A percentile compares a stretch with the other conserved stretches of the same genome.
Conservation (phyloP, 1,140 invertebrate genomes). For the Galleria mellonella region DNA sequence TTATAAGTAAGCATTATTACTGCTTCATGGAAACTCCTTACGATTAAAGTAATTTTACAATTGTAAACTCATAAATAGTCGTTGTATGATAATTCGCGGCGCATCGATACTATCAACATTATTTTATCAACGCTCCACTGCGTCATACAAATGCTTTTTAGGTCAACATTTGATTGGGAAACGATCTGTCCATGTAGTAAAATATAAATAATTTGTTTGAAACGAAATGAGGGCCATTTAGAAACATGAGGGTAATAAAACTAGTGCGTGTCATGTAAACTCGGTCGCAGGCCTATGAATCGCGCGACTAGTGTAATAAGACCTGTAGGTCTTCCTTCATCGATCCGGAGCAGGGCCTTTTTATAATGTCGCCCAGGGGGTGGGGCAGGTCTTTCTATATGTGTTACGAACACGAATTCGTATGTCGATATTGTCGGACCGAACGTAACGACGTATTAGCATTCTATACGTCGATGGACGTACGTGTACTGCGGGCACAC, state of each 20-base stretch:
- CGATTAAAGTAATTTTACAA: too few relatives aligned
- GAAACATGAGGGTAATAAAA: slow-evolving; percentile 74
- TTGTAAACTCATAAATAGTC: neutral
- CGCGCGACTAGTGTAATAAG: slow-evolving; percentile 17
- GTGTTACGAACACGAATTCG: slow-evolving; percentile 30
- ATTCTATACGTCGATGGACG: slow-evolving; percentile 56
- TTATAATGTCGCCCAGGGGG: slow-evolving; percentile 16
- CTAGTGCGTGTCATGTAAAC: slow-evolving; percentile 68
- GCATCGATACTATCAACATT: slow-evolving; percentile 44
- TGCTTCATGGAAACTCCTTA: too few relatives aligned
- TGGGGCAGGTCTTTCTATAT: slow-evolving; percentile 28
- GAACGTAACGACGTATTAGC: slow-evolving; percentile 54
- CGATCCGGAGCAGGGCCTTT: slow-evolving; percentile 8
- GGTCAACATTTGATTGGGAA: slow-evolving; percentile 69
- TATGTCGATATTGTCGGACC: slow-evolving; percentile 41
- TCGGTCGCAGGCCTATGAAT: slow-evolving; percentile 48
- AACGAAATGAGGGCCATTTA: slow-evolving; percentile 72
- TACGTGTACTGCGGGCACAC: slow-evolving; percentile 60
- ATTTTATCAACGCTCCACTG: slow-evolving; percentile 63
- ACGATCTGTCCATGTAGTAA: slow-evolving; percentile 68
- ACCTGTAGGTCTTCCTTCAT: slow-evolving; percentile 19
- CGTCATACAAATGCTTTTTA: slow-evolving; percentile 66
- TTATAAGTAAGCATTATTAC: too few relatives aligned
- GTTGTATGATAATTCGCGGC: slow-evolving; percentile 25
- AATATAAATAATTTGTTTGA: slow-evolving; percentile 73